A percentile compares a stretch with the other conserved stretches of the same genome.
These are phyloP conservation scores for Ctena decussata DNA, from an alignment of 2,888 invertebrate genomes.

Conservation along the genomic window DNA sequence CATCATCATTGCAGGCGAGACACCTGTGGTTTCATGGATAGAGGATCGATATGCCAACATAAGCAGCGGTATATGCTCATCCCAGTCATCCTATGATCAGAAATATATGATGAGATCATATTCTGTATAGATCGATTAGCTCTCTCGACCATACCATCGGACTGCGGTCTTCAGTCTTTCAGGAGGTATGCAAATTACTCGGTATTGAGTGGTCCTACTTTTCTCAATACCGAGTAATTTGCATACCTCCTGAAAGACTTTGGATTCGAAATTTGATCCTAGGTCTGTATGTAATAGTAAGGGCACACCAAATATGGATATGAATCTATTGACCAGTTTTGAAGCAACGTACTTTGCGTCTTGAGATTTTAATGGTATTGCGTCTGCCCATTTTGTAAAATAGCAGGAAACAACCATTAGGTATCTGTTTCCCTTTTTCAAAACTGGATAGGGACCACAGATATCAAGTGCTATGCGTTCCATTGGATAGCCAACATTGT, in stretches of 20 bases:
- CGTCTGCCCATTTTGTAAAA: slow-evolving; percentile 54
- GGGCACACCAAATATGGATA: slow-evolving; percentile 35
- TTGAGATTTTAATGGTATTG: no score
- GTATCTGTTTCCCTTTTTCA: slow-evolving; percentile 27
- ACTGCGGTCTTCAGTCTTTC: no score
- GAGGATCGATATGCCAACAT: no score
- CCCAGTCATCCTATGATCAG: slow-evolving; percentile 25
- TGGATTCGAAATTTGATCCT: slow-evolving; percentile 36
- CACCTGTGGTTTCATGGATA: no score
- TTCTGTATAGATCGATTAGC: slow-evolving; percentile 38
- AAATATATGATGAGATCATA: slow-evolving; percentile 42
- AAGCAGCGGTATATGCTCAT: no score
- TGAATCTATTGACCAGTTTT: no score
- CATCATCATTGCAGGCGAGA: slow-evolving; percentile 8
- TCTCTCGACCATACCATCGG: slow-evolving; percentile 49
- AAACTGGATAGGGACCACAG: slow-evolving; percentile 31
- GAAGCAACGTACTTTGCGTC: no score
- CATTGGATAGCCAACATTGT: no score
- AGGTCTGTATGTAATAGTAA: slow-evolving; percentile 33
- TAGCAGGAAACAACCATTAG: slow-evolving; percentile 41
- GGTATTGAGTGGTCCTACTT: slow-evolving; percentile 35
- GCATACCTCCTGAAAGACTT: slow-evolving; percentile 38
- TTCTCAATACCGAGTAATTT: no score
- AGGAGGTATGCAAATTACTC: slow-evolving; percentile 48
- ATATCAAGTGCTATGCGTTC: no score